Percentiles rank a stretch among this genome's conserved stretches.
Evolutionary conservation across 2,797 vertebrate genomes (phyloP).

Genomic region (Novumbra hubbsi): DNA sequence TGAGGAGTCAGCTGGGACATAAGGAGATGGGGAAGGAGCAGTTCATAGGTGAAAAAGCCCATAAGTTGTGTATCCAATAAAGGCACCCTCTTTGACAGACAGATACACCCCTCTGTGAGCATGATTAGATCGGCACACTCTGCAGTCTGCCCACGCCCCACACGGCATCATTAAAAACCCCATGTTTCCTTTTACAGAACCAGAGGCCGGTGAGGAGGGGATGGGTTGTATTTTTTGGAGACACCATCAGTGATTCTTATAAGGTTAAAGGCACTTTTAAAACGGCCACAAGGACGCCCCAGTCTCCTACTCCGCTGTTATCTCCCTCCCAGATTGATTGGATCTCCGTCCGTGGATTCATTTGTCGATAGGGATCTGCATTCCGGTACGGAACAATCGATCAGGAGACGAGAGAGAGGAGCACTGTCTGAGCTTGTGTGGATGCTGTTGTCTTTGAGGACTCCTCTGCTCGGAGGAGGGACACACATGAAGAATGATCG

Average conservation of each 20-base stretch:
- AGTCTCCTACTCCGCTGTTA: slow-evolving; percentile 48
- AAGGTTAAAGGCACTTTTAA: slow-evolving; percentile 61
- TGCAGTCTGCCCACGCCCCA: slow-evolving; percentile 16
- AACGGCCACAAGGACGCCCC: slow-evolving; percentile 41
- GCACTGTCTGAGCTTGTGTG: slow-evolving; percentile 29
- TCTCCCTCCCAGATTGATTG: slow-evolving; percentile 59
- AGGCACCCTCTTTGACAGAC: slow-evolving; percentile 60
- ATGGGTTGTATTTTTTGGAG: slow-evolving; percentile 58
- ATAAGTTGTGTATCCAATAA: slow-evolving; percentile 46
- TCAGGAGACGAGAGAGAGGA: slow-evolving; percentile 32
- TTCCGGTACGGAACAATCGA: slow-evolving; percentile 38
- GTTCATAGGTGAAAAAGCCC: neutral
- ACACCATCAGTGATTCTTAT: slow-evolving; percentile 65
- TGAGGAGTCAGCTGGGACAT: slow-evolving; percentile 32
- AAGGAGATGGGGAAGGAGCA: neutral
- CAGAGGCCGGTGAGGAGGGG: slow-evolving; percentile 18
- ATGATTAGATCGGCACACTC: slow-evolving; percentile 52
- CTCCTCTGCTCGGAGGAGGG: neutral
- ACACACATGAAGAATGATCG: neutral
- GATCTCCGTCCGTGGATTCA: slow-evolving; percentile 61
- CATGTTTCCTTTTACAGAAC: slow-evolving; percentile 55
- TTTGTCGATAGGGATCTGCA: slow-evolving; percentile 68
- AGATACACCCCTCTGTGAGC: slow-evolving; percentile 62
- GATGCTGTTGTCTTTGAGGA: neutral
- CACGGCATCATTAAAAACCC: slow-evolving; percentile 66